phyloP scores from a whole-genome alignment of 2,113 vertebrate genomes.

The Podarcis raffonei region DNA sequence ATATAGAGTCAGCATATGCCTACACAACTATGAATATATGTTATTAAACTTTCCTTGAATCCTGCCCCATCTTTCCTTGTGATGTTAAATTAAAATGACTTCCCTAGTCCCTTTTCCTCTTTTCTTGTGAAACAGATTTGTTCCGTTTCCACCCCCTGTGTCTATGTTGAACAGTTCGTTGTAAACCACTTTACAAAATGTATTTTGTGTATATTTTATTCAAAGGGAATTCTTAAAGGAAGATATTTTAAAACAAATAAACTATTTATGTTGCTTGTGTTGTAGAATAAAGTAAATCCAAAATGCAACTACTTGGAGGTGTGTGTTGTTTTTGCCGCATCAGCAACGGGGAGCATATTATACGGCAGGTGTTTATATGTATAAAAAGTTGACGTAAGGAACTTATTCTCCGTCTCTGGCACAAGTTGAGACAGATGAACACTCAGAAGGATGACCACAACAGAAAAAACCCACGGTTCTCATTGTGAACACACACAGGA shows the following conservation, averaged over 20 bases:
- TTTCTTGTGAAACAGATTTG: conserved; percentile 62
- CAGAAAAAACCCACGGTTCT: no score
- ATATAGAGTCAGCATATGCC: neutral
- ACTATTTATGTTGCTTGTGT: conserved; percentile 85
- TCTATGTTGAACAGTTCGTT: conserved; percentile 67
- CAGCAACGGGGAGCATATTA: neutral
- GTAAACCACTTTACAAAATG: conserved; percentile 76
- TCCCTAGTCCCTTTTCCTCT: neutral
- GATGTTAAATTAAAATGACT: conserved; percentile 36
- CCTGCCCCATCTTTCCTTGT: conserved; percentile 30
- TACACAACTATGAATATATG: conserved; percentile 21
- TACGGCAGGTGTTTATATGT: neutral
- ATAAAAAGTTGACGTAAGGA: neutral
- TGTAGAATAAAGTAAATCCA: conserved; percentile 85
- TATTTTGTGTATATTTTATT: conserved; percentile 84
- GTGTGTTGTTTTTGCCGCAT: neutral
- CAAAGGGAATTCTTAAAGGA: conserved; percentile 77
- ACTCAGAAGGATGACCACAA: no score
- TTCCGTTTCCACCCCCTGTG: conserved; percentile 54
- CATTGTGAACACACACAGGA: no score
- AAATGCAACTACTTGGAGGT: conserved; percentile 34
- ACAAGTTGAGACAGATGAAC: neutral
- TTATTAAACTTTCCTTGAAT: conserved; percentile 17
- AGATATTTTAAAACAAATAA: conserved; percentile 80
- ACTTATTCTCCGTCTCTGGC: neutral